Evolutionary conservation across 2,797 vertebrate genomes (phyloP), one percentile per base, ranked within the genome.

Genomic region (Catostomus latipinnis): DNA sequence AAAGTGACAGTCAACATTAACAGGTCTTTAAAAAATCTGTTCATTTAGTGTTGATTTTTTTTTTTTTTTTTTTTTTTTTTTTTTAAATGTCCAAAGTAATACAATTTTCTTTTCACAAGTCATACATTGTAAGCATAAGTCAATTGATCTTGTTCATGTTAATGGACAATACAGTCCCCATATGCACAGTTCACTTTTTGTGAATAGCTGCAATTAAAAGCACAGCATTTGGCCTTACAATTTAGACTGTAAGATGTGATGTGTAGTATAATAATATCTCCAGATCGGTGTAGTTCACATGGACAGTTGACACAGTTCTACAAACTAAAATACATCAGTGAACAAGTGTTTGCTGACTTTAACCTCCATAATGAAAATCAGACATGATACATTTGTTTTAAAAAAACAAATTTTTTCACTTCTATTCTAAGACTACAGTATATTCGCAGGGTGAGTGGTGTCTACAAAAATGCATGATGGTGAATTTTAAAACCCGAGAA

Each of bases 41-140:
- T 82, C 71, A 87, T 80, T 76, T 88, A 90, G 86, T 88, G 80
- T 86, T 83, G 67, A 74, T 79, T 67, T 81, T 76, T 67, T 85
- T 34, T 18, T 18, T 18, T 18, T 76, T 67, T 85, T 34, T 18
- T 18, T 18, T 18, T 18, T 18, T 87, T 73, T 34, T 77, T 70
- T 83, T 76, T 71, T 68, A 83, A 80, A 86, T 60, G 74, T 81
- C 82, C 73, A 80, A 81, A 77, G 80, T 84, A 78, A 76, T 62
- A 79, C 65, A 60, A 83, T 69, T 65, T 61, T 69, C 60, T 56
- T 69, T 73, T 43, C 7, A 16, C 14, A 69, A 75, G 69, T 72
- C 78, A 71, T 70, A 78, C 56, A 77, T 34, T 52, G 56, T 16
- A 76, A 69, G 65, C 18, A 76, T 8, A 49, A 14, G 45, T 48